These are phyloP conservation scores for Gonocerus acuteangulatus DNA, from an alignment of 2,888 invertebrate species.

Conservation along the genomic window DNA sequence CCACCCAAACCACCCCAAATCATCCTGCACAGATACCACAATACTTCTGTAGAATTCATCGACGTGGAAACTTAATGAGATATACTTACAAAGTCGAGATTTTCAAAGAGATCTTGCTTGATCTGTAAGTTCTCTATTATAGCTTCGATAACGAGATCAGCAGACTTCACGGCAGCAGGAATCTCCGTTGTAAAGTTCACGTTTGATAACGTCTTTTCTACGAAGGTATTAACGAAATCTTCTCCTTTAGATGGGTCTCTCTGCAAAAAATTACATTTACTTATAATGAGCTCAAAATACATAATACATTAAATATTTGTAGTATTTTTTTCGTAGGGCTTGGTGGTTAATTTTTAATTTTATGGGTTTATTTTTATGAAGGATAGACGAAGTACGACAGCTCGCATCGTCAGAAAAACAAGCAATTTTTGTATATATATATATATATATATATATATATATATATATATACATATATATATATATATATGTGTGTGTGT, in stretches of 20 bases:
- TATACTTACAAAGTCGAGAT: slow-evolving; percentile 56
- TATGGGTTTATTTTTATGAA: too few relatives aligned
- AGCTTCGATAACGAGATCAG: slow-evolving; percentile 77
- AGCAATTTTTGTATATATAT: too few relatives aligned
- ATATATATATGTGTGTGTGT: too few relatives aligned
- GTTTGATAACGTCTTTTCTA: slow-evolving; percentile 53
- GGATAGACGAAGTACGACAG: too few relatives aligned
- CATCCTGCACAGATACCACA: too few relatives aligned
- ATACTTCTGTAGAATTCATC: too few relatives aligned
- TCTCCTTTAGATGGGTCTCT: slow-evolving; percentile 58
- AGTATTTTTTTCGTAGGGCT: too few relatives aligned
- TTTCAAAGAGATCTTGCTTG: slow-evolving; percentile 67
- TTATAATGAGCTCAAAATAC: neutral
- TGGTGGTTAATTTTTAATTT: too few relatives aligned
- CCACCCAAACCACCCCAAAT: too few relatives aligned
- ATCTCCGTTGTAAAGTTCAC: slow-evolving; percentile 58
- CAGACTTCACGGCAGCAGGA: slow-evolving; percentile 52
- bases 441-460: too few relatives aligned
- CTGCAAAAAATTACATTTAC: slow-evolving; percentile 43
- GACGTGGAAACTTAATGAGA: neutral
- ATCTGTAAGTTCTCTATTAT: slow-evolving; percentile 73
- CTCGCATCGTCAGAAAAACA: too few relatives aligned
- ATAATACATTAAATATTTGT: neutral
- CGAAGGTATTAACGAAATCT: slow-evolving; percentile 51
- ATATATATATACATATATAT: too few relatives aligned